Conservation (phyloP, 2,113 vertebrate species). For the Chascanopsetta lugubris region DNA sequence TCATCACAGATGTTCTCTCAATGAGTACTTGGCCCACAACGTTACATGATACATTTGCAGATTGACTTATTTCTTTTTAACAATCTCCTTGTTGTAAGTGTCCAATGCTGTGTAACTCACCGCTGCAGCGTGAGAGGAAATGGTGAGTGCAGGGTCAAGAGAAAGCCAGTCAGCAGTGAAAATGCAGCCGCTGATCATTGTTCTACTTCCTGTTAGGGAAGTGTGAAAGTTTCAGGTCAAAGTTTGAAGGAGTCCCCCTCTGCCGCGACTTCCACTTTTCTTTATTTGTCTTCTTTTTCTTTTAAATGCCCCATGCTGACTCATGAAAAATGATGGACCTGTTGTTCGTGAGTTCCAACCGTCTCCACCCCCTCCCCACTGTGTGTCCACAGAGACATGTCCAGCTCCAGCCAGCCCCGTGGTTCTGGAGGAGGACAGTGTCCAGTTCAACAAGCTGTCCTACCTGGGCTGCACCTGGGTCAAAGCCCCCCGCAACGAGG, state of each 20-base stretch:
- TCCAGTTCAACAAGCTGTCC: conserved; percentile 94
- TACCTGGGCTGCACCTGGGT: conserved; percentile 95
- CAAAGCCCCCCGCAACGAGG: conserved; percentile 91
- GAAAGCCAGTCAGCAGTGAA: conserved; percentile 46
- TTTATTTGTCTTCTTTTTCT: not conserved
- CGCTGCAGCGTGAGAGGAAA: conserved; percentile 53
- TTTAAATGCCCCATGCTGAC: too few species aligned
- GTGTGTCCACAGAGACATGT: conserved; percentile 46
- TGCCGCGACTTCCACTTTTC: conserved; percentile 3
- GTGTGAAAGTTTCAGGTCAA: conserved; percentile 38
- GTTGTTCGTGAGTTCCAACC: too few species aligned
- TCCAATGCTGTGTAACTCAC: conserved; percentile 7
- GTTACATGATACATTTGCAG: not conserved
- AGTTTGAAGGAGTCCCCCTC: conserved; percentile 10
- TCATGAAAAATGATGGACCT: too few species aligned
- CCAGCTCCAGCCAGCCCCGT: conserved; percentile 38
- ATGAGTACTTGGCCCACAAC: too few species aligned
- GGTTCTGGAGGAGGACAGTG: conserved; percentile 90
- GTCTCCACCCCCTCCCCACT: not conserved
- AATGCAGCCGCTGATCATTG: conserved; percentile 60
- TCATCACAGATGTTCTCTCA: too few species aligned
- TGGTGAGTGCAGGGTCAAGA: not conserved
- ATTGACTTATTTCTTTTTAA: too few species aligned
- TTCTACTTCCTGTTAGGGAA: conserved; percentile 76
- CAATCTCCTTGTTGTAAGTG: too few species aligned